These are phyloP conservation scores for Electrona antarctica DNA, from an alignment of 2,113 vertebrate genomes.

Conservation along the genomic window DNA sequence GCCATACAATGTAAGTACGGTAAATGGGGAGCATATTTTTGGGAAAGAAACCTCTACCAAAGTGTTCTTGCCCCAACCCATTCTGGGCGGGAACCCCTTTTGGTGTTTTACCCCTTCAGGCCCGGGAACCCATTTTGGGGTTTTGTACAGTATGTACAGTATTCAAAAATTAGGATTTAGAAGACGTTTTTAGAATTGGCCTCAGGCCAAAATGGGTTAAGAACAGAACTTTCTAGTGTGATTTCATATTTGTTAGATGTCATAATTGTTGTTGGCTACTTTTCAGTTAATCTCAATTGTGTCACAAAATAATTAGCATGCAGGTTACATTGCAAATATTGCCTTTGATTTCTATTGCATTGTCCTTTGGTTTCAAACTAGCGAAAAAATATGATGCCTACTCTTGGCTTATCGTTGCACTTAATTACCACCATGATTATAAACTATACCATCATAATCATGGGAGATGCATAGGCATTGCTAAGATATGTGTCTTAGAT, in stretches of 20 bases:
- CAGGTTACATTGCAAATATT: conserved; percentile 24
- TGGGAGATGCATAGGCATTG: conserved; percentile 19
- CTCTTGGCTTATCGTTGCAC: background rate
- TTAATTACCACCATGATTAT: background rate
- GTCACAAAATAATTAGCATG: conserved; percentile 27
- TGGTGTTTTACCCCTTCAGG: too few relatives aligned
- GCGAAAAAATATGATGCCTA: background rate
- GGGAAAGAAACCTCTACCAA: too few relatives aligned
- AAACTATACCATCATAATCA: background rate
- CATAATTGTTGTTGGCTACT: conserved; percentile 25
- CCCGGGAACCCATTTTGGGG: too few relatives aligned
- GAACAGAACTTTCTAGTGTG: background rate
- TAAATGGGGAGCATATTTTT: too few relatives aligned
- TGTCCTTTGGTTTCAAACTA: conserved; percentile 1
- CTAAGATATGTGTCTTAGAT: conserved; percentile 17
- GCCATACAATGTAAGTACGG: too few relatives aligned
- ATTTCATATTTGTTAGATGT: background rate
- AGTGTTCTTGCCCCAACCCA: too few relatives aligned
- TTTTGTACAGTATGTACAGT: too few relatives aligned
- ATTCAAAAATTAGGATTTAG: too few relatives aligned
- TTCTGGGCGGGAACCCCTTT: too few relatives aligned
- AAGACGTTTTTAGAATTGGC: too few relatives aligned
- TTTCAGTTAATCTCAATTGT: conserved; percentile 8
- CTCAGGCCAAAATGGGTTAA: conserved; percentile 3
- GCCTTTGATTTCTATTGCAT: conserved; percentile 1